These are phyloP conservation scores for Aleiodes alternator DNA, from an alignment of 2,888 invertebrate species.

Conservation along the genomic window DNA sequence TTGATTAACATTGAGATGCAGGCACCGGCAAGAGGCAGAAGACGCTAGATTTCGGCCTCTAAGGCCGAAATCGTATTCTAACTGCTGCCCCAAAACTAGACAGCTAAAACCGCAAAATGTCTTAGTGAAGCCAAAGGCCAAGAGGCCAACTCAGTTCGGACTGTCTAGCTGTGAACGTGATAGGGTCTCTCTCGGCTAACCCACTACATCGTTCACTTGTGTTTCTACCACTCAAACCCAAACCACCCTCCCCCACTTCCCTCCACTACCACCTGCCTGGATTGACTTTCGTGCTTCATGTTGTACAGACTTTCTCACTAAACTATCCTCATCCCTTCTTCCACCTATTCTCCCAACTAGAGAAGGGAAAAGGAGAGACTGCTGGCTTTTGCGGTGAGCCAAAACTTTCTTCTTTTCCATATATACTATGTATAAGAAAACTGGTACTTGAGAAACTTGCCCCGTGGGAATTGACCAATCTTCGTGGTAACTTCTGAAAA, in stretches of 20 bases:
- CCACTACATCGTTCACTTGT: constrained; percentile 23
- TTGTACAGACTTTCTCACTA: constrained; percentile 25
- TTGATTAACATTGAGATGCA: constrained; percentile 14
- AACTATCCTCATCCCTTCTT: constrained; percentile 25
- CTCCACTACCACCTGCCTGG: background rate
- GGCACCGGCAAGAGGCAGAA: background rate
- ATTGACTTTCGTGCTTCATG: constrained; percentile 21
- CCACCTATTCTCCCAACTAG: constrained; percentile 10
- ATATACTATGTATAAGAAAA: constrained; percentile 24
- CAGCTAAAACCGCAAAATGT: constrained; percentile 38
- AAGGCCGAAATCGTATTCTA: constrained; percentile 3
- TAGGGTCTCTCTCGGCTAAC: constrained; percentile 20
- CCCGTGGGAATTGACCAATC: constrained; percentile 13
- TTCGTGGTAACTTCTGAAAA: background rate
- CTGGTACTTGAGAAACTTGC: constrained; percentile 26
- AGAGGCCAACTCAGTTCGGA: constrained; percentile 23
- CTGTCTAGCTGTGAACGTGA: constrained; percentile 27
- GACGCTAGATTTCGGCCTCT: background rate
- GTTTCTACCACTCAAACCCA: constrained; percentile 14
- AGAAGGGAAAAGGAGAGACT: constrained; percentile 32
- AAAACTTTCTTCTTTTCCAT: constrained; percentile 11
- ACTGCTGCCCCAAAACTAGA: constrained; percentile 26
- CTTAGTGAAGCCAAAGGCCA: constrained; percentile 34
- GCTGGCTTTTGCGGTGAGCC: constrained; percentile 37
- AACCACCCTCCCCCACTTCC: background rate